Conservation (phyloP, 1,140 invertebrate species). For the Eulimnadia texana region DNA sequence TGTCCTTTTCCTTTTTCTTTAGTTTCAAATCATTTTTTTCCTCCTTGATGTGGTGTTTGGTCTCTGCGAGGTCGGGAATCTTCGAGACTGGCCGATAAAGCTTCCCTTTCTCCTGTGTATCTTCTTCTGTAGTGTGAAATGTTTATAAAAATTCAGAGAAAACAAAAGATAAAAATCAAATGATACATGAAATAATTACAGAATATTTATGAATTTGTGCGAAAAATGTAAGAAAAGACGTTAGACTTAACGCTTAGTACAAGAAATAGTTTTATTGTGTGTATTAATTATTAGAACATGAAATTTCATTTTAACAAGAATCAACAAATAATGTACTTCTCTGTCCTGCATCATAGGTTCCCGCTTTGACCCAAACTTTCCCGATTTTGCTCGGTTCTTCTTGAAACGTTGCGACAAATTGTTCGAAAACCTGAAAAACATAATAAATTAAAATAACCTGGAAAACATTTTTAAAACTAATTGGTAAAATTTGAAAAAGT, state of each 20-base stretch:
- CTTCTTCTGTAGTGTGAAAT: slow-evolving; percentile 48
- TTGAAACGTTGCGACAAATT: slow-evolving; percentile 95
- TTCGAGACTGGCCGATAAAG: slow-evolving; percentile 85
- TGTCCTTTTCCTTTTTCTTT: slow-evolving; percentile 33
- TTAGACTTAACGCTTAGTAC: no score
- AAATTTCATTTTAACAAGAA: no score
- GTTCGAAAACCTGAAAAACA: slow-evolving; percentile 63
- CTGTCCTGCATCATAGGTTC: slow-evolving; percentile 86
- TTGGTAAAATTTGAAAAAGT: background rate
- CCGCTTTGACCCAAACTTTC: slow-evolving; percentile 94
- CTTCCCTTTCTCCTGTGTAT: slow-evolving; percentile 75
- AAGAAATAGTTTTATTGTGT: no score
- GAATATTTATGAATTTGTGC: background rate
- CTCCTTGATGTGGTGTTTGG: slow-evolving; percentile 21
- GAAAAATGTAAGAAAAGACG: no score
- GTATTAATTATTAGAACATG: no score
- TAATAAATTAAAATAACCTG: slow-evolving; percentile 15
- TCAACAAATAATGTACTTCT: slow-evolving; percentile 48
- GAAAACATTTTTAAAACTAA: background rate
- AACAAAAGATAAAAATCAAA: slow-evolving; percentile 12
- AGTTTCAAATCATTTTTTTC: background rate
- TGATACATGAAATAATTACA: slow-evolving; percentile 4
- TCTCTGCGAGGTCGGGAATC: slow-evolving; percentile 42
- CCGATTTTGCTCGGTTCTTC: slow-evolving; percentile 58
- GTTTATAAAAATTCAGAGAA: slow-evolving; percentile 6